phyloP scores from a whole-genome alignment of 53 echinoderm and acorn worm species.

The Antedon mediterranea region DNA sequence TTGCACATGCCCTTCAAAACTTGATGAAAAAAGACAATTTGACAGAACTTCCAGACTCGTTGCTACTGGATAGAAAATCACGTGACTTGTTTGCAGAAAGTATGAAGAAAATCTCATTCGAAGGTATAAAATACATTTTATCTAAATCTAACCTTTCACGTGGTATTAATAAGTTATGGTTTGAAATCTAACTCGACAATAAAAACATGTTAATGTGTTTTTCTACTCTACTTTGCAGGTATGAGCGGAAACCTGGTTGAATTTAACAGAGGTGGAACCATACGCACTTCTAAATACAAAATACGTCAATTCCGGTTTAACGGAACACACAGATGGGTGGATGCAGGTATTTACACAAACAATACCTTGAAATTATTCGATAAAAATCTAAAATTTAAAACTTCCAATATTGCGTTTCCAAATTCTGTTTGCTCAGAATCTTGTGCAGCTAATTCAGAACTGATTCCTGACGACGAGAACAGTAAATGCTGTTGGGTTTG shows the following conservation, averaged over 20 bases:
- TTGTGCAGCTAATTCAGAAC: neutral
- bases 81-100: neutral
- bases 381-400: neutral
- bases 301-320: neutral
- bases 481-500: neutral
- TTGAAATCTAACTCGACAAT: no score
- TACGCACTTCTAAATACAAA: neutral
- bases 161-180: no score
- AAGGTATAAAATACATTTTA: no score
- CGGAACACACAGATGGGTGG: neutral
- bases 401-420: neutral
- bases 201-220: no score
- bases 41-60: neutral
- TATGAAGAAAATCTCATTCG: neutral
- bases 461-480: neutral
- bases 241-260: neutral
- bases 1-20: neutral
- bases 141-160: no score
- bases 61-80: neutral
- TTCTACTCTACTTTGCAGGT: neutral
- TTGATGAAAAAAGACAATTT: neutral
- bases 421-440: neutral
- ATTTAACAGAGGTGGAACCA: neutral
- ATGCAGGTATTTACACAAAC: neutral
- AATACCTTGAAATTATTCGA: neutral